Evolutionary conservation across 2,888 invertebrate species (phyloP).

Genomic region (Perizoma flavofasciatum): DNA sequence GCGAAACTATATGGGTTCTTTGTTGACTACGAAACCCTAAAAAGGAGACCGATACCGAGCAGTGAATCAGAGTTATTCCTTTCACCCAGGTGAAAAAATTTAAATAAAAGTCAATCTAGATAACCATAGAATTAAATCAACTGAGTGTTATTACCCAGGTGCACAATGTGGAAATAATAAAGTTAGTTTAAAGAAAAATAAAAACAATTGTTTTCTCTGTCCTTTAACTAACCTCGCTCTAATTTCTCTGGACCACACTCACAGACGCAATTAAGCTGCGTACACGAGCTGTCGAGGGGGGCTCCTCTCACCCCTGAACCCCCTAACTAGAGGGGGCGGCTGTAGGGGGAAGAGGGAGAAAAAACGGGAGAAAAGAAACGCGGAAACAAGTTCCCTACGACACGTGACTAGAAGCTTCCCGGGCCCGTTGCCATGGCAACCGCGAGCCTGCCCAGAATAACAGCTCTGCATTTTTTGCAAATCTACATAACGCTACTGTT

Average conservation of each 20-base stretch:
- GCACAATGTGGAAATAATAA: too few species aligned
- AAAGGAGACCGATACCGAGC: too few species aligned
- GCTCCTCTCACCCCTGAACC: slow-evolving; percentile 42
- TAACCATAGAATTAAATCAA: too few species aligned
- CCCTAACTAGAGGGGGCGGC: slow-evolving; percentile 27
- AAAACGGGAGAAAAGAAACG: slow-evolving; percentile 76
- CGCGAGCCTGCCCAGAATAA: slow-evolving; percentile 52
- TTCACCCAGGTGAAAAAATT: too few species aligned
- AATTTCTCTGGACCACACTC: slow-evolving; percentile 83
- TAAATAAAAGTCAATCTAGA: too few species aligned
- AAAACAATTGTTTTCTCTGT: slow-evolving; percentile 52
- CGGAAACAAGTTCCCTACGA: slow-evolving; percentile 77
- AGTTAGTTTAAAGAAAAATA: too few species aligned
- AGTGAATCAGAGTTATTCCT: too few species aligned
- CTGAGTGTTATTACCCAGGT: too few species aligned
- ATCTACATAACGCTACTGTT: slow-evolving; percentile 33
- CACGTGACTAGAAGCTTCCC: slow-evolving; percentile 82
- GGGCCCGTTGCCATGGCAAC: slow-evolving; percentile 75
- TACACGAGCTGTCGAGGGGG: slow-evolving; percentile 72
- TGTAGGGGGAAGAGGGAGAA: slow-evolving; percentile 62
- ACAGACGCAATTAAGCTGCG: slow-evolving; percentile 84
- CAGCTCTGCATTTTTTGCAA: slow-evolving; percentile 41
- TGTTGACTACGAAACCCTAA: too few species aligned
- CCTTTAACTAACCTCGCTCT: slow-evolving; percentile 64
- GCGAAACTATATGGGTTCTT: too few species aligned